Evolutionary conservation across 2,888 invertebrate genomes (phyloP).

Genomic region (Drosophila differens): DNA sequence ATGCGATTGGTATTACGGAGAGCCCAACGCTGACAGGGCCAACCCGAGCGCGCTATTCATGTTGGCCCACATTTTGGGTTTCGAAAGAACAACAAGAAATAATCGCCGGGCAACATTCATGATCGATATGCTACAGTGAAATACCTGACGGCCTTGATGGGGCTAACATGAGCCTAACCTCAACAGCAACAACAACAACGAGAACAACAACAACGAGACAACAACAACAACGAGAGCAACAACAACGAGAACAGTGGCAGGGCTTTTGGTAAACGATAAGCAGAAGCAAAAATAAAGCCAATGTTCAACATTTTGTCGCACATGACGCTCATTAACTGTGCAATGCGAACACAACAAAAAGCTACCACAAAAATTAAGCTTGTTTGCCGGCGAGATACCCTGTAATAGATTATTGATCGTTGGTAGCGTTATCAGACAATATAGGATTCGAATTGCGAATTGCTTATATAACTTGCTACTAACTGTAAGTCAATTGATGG

Average conservation of each 20-base stretch:
- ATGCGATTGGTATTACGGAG: slow-evolving; percentile 59
- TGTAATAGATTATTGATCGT: background rate
- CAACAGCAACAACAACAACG: background rate
- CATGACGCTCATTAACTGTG: slow-evolving; percentile 48
- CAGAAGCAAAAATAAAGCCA: slow-evolving; percentile 33
- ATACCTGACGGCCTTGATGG: slow-evolving; percentile 25
- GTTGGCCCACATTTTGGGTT: slow-evolving; percentile 38
- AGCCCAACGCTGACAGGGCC: slow-evolving; percentile 12
- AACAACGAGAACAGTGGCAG: background rate
- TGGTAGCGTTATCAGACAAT: background rate
- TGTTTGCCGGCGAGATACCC: background rate
- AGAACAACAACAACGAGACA: background rate
- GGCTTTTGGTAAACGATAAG: slow-evolving; percentile 41
- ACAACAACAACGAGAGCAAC: background rate
- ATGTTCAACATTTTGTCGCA: slow-evolving; percentile 31
- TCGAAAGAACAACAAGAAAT: slow-evolving; percentile 47
- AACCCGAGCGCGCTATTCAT: background rate
- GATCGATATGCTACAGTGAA: slow-evolving; percentile 51
- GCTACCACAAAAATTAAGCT: background rate
- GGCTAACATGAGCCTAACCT: background rate
- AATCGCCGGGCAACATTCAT: slow-evolving; percentile 65
- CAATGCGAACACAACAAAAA: slow-evolving; percentile 1
- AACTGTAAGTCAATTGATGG: background rate
- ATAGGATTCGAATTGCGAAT: background rate
- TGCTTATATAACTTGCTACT: no score